Percentiles rank a stretch among this genome's conserved stretches.
These are phyloP conservation scores for Salvelinus sp. DNA, from an alignment of 2,113 vertebrate genomes.

Conservation along the genomic window DNA sequence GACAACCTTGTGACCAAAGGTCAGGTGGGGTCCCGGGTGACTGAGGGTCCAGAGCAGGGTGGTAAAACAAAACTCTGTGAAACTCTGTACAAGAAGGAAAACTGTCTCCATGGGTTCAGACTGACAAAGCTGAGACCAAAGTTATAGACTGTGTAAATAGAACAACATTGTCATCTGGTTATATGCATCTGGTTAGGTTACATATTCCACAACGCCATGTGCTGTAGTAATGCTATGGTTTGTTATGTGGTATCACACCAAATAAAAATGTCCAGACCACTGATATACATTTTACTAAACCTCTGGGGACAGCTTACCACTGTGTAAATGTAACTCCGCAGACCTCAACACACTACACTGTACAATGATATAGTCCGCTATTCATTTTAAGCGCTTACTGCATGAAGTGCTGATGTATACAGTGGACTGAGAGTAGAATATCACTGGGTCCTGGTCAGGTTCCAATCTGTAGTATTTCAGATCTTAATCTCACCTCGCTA, in stretches of 20 bases:
- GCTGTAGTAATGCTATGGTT: background rate
- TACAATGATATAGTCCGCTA: conserved; percentile 6
- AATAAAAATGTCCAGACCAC: background rate
- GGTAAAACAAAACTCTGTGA: conserved; percentile 2
- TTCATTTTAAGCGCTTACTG: conserved; percentile 22
- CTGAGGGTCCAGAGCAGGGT: background rate
- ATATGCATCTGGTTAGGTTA: background rate
- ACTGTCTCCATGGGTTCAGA: background rate
- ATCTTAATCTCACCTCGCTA: conserved; percentile 22
- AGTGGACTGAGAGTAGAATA: conserved; percentile 23
- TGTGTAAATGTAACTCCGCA: background rate
- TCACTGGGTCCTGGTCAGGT: conserved; percentile 23
- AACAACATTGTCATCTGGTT: background rate
- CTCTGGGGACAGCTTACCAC: background rate
- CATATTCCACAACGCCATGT: background rate
- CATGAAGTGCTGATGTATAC: conserved; percentile 43
- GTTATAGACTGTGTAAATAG: background rate
- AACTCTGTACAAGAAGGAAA: background rate
- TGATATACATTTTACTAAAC: background rate
- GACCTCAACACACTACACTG: background rate
- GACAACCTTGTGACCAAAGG: background rate
- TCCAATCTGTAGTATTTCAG: conserved; percentile 33
- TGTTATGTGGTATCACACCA: background rate
- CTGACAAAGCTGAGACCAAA: background rate
- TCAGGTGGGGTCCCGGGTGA: background rate